A percentile compares a stretch with the other conserved stretches of the same genome.
phyloP scores from a whole-genome alignment of 2,888 invertebrate genomes.

The Microchrysa polita region DNA sequence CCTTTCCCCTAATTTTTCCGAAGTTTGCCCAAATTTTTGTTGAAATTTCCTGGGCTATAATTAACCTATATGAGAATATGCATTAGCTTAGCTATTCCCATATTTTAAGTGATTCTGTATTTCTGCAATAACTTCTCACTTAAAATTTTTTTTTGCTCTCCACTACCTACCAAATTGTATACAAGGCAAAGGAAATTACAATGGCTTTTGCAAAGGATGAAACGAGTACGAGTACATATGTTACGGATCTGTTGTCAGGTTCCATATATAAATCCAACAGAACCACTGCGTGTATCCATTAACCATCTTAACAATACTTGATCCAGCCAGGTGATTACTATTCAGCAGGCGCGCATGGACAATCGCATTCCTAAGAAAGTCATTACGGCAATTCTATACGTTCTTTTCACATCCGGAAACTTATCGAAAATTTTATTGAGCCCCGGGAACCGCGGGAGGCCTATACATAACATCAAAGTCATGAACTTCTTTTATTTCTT shows the following conservation, averaged over 20 bases:
- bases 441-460: slow-evolving; percentile 30
- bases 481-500: background rate
- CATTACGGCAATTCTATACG: slow-evolving; percentile 49
- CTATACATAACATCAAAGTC: slow-evolving; percentile 14
- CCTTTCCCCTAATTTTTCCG: too few species aligned
- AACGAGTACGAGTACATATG: too few species aligned
- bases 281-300: too few species aligned
- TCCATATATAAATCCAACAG: too few species aligned
- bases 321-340: slow-evolving; percentile 46
- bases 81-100: too few species aligned
- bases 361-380: slow-evolving; percentile 51
- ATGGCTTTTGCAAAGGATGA: slow-evolving; percentile 48
- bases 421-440: slow-evolving; percentile 49
- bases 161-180: slow-evolving; percentile 34
- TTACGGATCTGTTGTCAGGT: too few species aligned
- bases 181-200: slow-evolving; percentile 40
- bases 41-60: too few species aligned
- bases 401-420: slow-evolving; percentile 44
- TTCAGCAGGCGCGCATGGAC: slow-evolving; percentile 44
- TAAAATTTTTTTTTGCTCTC: background rate
- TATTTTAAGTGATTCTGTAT: too few species aligned
- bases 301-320: background rate
- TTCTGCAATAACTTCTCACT: too few species aligned
- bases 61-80: too few species aligned
- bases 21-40: too few species aligned